Evolutionary conservation across 2,888 invertebrate genomes (phyloP).

Genomic region (Heliconius erato): DNA sequence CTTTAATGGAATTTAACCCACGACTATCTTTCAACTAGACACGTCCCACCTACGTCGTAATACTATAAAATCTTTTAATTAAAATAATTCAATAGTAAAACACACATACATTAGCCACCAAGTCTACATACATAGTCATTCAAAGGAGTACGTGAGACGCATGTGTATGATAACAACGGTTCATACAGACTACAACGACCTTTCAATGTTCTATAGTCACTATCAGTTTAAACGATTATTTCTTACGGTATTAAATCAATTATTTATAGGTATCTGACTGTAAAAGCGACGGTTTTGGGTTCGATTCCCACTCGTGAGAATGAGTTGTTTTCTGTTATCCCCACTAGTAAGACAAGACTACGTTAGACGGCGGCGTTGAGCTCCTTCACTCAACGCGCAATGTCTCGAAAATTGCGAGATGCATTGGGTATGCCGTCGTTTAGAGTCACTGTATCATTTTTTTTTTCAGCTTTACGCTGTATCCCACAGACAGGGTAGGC

Average conservation of each 20-base stretch:
- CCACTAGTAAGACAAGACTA: no score
- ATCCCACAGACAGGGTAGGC: no score
- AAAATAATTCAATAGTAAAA: conserved; percentile 22
- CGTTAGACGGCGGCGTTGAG: no score
- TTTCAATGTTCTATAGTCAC: neutral
- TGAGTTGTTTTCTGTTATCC: neutral
- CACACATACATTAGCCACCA: neutral
- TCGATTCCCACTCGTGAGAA: neutral
- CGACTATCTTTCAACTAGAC: neutral
- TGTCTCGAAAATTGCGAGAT: no score
- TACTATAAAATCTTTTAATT: neutral
- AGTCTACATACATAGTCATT: neutral
- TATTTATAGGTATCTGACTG: neutral
- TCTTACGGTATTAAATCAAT: neutral
- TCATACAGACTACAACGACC: conserved; percentile 1
- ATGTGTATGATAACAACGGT: conserved; percentile 3
- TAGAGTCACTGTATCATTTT: no score
- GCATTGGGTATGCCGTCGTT: no score
- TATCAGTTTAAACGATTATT: neutral
- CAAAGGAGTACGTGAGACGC: conserved; percentile 9
- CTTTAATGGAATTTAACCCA: neutral
- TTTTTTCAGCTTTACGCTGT: no score
- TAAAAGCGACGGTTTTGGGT: neutral
- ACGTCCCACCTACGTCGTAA: neutral
- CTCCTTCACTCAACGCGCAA: no score